Evolutionary conservation across 2,113 vertebrate species (phyloP).

Genomic region (Dipodomys stephensi): DNA sequence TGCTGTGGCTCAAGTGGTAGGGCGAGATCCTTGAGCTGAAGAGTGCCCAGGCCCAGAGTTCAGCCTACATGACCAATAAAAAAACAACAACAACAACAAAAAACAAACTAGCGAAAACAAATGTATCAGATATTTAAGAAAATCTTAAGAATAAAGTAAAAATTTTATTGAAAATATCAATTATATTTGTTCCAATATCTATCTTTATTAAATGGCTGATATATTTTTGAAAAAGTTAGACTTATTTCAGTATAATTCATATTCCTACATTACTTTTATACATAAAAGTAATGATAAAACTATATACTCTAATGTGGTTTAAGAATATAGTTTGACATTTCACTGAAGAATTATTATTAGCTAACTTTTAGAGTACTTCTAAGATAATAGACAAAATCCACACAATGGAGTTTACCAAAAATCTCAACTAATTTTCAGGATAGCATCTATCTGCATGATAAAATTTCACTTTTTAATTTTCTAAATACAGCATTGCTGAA

Average conservation of each 20-base stretch:
- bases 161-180: no score
- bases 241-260: neutral
- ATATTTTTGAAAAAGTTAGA: neutral
- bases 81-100: no score
- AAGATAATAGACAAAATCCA: neutral
- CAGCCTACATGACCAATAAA: no score
- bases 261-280: neutral
- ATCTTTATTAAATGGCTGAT: neutral
- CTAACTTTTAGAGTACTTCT: neutral
- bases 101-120: no score
- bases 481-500: neutral
- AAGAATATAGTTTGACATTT: no score
- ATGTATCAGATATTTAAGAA: no score
- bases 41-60: no score
- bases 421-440: neutral
- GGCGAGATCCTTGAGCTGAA: no score
- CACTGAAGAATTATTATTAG: neutral
- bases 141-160: no score
- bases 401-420: neutral
- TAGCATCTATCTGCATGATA: neutral
- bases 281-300: neutral
- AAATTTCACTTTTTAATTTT: neutral
- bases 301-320: neutral
- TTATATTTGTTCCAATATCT: no score
- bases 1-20: no score